phyloP scores from a whole-genome alignment of 2,113 vertebrate genomes.

The Labeo catla region DNA sequence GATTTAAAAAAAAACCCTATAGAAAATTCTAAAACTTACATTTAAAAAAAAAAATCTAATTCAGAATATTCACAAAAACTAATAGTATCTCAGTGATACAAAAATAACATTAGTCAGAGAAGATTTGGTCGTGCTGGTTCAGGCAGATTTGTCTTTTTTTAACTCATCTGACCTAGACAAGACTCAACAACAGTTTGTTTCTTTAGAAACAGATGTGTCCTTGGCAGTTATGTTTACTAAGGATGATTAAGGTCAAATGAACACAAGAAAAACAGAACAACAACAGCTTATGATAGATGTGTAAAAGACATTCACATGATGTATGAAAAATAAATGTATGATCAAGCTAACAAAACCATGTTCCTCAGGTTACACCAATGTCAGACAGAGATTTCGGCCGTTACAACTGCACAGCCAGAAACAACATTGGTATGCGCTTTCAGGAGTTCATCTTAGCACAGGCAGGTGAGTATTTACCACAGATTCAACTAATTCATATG shows the following conservation, averaged over 20 bases:
- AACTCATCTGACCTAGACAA: background rate
- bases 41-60: too few species aligned
- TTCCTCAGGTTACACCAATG: conserved; percentile 88
- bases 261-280: background rate
- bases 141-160: background rate
- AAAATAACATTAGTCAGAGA: background rate
- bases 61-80: too few species aligned
- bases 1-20: too few species aligned
- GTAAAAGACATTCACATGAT: background rate
- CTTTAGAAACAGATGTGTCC: background rate
- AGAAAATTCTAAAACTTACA: too few species aligned
- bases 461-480: conserved; percentile 84
- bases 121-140: background rate
- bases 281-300: background rate
- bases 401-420: conserved; percentile 96
- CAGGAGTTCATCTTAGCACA: conserved; percentile 94
- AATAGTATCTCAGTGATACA: too few species aligned
- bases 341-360: background rate
- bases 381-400: conserved; percentile 94
- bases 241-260: background rate
- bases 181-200: background rate
- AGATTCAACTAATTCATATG: background rate
- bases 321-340: background rate
- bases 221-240: background rate
- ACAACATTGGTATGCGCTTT: conserved; percentile 90